Evolutionary conservation across 2,113 vertebrate genomes (phyloP), one percentile per base, ranked within the genome.

Genomic region (Dicentrarchus labrax): DNA sequence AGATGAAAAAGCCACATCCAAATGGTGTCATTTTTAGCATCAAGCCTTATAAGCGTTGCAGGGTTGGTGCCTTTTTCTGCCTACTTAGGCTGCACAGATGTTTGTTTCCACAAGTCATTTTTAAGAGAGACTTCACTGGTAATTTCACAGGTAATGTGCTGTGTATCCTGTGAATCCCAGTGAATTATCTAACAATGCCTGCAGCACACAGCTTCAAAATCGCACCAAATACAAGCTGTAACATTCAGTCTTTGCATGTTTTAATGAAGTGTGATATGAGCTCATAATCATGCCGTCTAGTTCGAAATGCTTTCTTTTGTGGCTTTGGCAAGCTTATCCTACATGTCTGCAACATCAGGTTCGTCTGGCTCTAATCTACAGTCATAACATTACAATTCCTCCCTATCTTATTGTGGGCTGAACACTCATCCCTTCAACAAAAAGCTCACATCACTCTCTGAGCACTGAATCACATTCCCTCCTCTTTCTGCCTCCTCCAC

Each of bases 401-500:
- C 56, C 43, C 80, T 30, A 54, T 76, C 22, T 79, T 48, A 78
- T 13, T 79, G 83, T 85, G 73, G 78, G 78, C 79, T 80, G 86
- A 78, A 85, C 69, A 74, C 68, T 86, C 83, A 90, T 72, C 67
- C 71, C 57, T 70, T 74, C 62, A 84, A 43, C 71, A 73, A 85
- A 80, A 61, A 75, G 74, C 85, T 84, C 54, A 59, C 71, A 87
- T 87, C 70, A 56, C 76, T 87, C 62, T 82, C 76, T 68, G 12
- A 62, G 78, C 75, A 65, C 61, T 88, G 84, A 86, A 85, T 90
- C 85, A 86, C 87, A 45, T 70, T 83, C 80, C 72, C 80, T 90
- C 79, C 84, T 76, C 79, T 82, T 84, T 91, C 84, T 86, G 77
- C 80, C 88, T 92, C 88, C 90, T 84, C 88, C 89, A 85, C 83